Percentiles rank a stretch among this genome's conserved stretches.
Conservation (phyloP, 1,140 invertebrate species). For the Anagrus nilaparvatae region DNA sequence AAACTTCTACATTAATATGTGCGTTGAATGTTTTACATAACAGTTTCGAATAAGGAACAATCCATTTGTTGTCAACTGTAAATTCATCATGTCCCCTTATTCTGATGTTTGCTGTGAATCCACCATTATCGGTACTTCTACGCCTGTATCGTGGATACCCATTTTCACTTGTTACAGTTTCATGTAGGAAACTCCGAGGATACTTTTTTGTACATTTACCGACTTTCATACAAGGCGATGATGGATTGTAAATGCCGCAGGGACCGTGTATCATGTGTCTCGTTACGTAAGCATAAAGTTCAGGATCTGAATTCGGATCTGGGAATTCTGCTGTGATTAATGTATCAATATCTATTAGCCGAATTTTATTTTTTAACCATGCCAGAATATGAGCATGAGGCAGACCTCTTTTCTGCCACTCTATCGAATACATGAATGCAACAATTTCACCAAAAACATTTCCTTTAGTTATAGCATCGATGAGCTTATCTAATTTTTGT, state of each 20-base stretch:
- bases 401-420: slow-evolving; percentile 38
- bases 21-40: slow-evolving; percentile 40
- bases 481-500: no score
- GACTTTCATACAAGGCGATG: slow-evolving; percentile 33
- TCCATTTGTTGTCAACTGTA: slow-evolving; percentile 40
- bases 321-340: slow-evolving; percentile 47
- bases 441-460: no score
- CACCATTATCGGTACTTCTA: slow-evolving; percentile 8
- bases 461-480: no score
- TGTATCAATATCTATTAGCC: slow-evolving; percentile 23
- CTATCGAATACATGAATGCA: slow-evolving; percentile 37
- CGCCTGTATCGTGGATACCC: slow-evolving; percentile 31
- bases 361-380: slow-evolving; percentile 31
- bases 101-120: slow-evolving; percentile 7
- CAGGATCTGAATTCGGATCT: slow-evolving; percentile 20
- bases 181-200: slow-evolving; percentile 22
- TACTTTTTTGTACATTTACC: slow-evolving; percentile 33
- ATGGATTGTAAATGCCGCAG: slow-evolving; percentile 32
- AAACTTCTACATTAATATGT: slow-evolving; percentile 26
- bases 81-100: slow-evolving; percentile 12
- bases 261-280: background rate
- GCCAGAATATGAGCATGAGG: slow-evolving; percentile 36
- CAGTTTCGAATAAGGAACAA: slow-evolving; percentile 45
- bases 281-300: background rate
- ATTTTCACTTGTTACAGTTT: slow-evolving; percentile 27